phyloP scores from a whole-genome alignment of 2,113 vertebrate genomes.

The Speoplatyrhinus poulsoni region DNA sequence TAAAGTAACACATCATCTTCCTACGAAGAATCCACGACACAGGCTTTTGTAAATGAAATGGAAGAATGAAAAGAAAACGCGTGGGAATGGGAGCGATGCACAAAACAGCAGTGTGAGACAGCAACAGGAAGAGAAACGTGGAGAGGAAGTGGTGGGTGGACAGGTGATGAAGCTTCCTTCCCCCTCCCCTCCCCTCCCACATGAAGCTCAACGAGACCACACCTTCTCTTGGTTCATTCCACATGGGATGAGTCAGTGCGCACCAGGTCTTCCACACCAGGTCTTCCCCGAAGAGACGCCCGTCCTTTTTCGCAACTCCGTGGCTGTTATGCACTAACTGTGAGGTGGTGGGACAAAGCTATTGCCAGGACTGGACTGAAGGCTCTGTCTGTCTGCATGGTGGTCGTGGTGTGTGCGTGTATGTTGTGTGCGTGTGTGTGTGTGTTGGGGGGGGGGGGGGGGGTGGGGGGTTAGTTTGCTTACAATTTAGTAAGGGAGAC shows the following conservation, averaged over 20 bases:
- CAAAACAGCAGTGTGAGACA: slow-evolving; percentile 36
- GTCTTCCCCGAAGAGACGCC: slow-evolving; percentile 5
- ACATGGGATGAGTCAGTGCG: slow-evolving; percentile 34
- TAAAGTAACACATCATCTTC: slow-evolving; percentile 58
- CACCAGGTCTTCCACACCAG: slow-evolving; percentile 28
- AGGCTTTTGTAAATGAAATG: slow-evolving; percentile 45
- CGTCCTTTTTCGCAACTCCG: no score
- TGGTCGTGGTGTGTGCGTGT: no score
- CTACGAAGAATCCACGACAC: slow-evolving; percentile 58
- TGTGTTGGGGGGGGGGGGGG: neutral
- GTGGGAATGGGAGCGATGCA: slow-evolving; percentile 49
- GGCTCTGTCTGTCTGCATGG: no score
- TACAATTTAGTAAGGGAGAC: no score
- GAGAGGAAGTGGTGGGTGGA: neutral
- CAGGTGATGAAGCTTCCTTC: slow-evolving; percentile 3
- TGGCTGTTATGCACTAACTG: no score
- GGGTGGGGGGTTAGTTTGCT: no score
- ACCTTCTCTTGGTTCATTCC: slow-evolving; percentile 42
- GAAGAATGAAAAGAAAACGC: slow-evolving; percentile 35
- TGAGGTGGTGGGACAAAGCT: no score
- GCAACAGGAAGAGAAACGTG: slow-evolving; percentile 3
- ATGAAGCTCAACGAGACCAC: slow-evolving; percentile 23
- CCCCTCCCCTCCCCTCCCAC: slow-evolving; percentile 25
- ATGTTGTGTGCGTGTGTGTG: neutral
- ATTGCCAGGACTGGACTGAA: no score